Conservation (phyloP, 2,797 vertebrate genomes). For the Mus spretus region DNA sequence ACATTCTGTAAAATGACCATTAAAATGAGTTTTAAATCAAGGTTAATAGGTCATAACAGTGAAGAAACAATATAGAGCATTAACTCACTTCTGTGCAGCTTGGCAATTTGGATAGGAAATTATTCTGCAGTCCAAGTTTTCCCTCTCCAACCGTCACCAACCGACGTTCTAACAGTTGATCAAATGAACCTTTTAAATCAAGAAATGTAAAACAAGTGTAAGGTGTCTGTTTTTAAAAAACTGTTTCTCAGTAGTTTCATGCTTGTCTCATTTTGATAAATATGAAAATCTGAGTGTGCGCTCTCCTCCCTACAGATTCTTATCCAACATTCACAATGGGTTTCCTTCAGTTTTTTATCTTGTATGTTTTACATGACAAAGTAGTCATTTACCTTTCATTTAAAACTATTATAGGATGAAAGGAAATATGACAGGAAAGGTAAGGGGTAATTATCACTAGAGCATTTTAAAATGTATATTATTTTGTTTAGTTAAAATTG, state of each 20-base stretch:
- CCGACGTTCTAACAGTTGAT: neutral
- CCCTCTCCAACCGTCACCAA: neutral
- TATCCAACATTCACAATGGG: neutral
- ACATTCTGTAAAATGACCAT: neutral
- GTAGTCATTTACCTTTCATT: neutral
- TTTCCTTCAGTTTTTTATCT: neutral
- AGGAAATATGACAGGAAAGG: neutral
- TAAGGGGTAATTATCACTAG: neutral
- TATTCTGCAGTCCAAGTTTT: neutral
- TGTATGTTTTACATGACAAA: neutral
- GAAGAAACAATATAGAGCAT: neutral
- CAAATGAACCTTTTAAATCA: neutral
- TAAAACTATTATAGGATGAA: neutral
- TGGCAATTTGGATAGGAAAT: neutral
- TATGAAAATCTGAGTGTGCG: neutral
- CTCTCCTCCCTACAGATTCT: neutral
- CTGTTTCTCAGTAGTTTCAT: neutral
- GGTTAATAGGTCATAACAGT: neutral
- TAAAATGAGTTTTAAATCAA: neutral
- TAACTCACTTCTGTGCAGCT: neutral
- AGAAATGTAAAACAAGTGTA: neutral
- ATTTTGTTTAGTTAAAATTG: neutral
- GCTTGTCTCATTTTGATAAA: neutral
- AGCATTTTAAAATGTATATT: neutral
- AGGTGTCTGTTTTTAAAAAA: neutral